These are phyloP conservation scores for Andrena fulva DNA, from an alignment of 2,888 invertebrate genomes.

Conservation along the genomic window DNA sequence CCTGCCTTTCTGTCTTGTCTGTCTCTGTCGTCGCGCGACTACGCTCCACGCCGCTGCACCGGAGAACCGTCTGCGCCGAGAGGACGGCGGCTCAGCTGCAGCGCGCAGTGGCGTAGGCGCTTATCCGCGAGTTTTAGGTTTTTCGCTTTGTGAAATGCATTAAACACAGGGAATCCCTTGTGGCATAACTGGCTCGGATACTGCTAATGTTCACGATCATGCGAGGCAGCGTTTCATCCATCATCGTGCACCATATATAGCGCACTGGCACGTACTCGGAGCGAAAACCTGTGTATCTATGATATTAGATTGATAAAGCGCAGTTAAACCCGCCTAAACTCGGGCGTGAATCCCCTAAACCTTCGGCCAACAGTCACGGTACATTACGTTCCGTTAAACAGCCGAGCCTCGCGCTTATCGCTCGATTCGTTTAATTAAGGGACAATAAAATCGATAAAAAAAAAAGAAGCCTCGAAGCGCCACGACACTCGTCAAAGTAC, in stretches of 20 bases:
- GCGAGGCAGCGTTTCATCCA: no score
- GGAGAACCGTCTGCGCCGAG: constrained; percentile 39
- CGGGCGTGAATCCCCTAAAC: no score
- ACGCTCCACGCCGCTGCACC: constrained; percentile 58
- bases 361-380: no score
- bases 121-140: background rate
- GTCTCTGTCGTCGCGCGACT: constrained; percentile 15
- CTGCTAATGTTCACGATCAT: no score
- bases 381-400: no score
- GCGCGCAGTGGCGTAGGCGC: constrained; percentile 61
- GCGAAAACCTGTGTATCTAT: no score
- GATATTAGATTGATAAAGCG: no score
- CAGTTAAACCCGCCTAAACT: no score
- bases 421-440: background rate
- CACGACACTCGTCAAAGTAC: background rate
- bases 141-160: no score
- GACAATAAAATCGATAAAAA: background rate
- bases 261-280: no score
- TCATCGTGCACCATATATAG: no score
- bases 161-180: background rate
- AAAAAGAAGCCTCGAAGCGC: background rate
- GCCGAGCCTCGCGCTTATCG: background rate
- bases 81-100: constrained; percentile 43
- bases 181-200: background rate
- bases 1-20: background rate